Percentiles rank a stretch among this genome's conserved stretches.
Evolutionary conservation across 2,113 vertebrate species (phyloP).

Genomic region (Phalacrocorax pelagicus): DNA sequence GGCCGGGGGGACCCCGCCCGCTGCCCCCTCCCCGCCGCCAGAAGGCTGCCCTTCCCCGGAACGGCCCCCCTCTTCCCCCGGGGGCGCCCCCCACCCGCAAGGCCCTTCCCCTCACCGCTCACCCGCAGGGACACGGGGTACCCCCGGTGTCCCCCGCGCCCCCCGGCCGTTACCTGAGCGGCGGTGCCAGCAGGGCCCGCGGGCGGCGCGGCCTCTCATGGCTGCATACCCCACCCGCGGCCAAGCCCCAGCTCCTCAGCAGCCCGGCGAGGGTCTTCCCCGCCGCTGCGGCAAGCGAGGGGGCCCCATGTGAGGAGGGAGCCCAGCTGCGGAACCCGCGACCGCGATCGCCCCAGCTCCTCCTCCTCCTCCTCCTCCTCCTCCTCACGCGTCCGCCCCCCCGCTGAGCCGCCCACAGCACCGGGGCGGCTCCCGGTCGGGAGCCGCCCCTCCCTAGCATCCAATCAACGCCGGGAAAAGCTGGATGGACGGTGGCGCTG

Average conservation of each 20-base stretch:
- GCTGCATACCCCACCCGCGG: not conserved
- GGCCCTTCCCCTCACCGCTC: not conserved
- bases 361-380: not conserved
- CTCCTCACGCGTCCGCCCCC: not conserved
- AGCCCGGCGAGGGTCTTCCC: not conserved
- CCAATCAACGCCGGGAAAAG: rapidly evolving
- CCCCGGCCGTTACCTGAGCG: slow-evolving; percentile 35
- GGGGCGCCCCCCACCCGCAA: not conserved
- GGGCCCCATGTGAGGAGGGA: slow-evolving; percentile 28
- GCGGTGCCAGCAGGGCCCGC: slow-evolving; percentile 16
- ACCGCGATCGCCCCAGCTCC: not conserved
- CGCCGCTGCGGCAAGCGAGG: not conserved
- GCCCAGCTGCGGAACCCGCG: not conserved
- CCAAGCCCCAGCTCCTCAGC: not conserved
- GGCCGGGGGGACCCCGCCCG: not conserved
- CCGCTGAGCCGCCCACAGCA: not conserved
- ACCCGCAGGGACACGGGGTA: not conserved
- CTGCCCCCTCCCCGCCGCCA: not conserved
- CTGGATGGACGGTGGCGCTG: rapidly evolving
- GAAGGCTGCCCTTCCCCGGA: not conserved
- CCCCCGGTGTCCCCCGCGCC: no score
- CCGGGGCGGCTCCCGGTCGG: not conserved
- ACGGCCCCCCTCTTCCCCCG: not conserved
- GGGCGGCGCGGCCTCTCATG: not conserved
- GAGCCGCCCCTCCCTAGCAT: rapidly evolving